Base-by-base conservation (phyloP, 2,113 vertebrate species). In the Gila orcuttii region DNA sequence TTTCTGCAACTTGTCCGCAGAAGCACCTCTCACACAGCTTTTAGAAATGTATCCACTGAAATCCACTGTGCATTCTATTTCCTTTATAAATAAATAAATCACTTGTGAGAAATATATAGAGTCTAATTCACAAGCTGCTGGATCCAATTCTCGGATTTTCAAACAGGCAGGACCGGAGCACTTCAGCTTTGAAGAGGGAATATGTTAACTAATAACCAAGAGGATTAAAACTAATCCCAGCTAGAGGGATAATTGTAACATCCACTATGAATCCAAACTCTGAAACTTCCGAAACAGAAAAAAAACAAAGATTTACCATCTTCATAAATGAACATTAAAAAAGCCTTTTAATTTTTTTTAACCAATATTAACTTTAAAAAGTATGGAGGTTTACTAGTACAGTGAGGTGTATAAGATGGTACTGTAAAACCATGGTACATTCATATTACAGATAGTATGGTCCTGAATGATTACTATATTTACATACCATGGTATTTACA, bases 191-290 rank as follows among this genome's bases (percentile, higher is more conserved):
- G 83, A 85, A 87, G 91, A 88, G 83, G 80, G 84, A 89, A 81
- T 88, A 89, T 60, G 85, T 86, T 86, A 23, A 50, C 87, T 92
- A 93, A 92, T 92, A 94, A 92, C 89, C 88, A 90, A 91, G 90
- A 85, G 90, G 91, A 94, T 94, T 92, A 91, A 90, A 90, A 87
- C 89, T 92, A 94, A 94, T 92, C 91, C 90, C 23, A 47, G 89
- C 85, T 88, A 86, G 86, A 85, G 87, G 92, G 90, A 91, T 92
- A 93, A 93, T 90, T 92, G 92, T 90, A 94, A 93, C 90, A 92
- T 93, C 88, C 89, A 88, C 86, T 89, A 64, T 71, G 89, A 89
- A 68, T 87, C 90, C 55, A 74, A 89, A 79, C 89, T 89, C 73
- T 47, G 36, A 87, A 75, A 87, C 85, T 89, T 81, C 86, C 85